These are phyloP conservation scores for Forficula auricularia DNA, from an alignment of 1,140 invertebrate species.

Conservation along the genomic window DNA sequence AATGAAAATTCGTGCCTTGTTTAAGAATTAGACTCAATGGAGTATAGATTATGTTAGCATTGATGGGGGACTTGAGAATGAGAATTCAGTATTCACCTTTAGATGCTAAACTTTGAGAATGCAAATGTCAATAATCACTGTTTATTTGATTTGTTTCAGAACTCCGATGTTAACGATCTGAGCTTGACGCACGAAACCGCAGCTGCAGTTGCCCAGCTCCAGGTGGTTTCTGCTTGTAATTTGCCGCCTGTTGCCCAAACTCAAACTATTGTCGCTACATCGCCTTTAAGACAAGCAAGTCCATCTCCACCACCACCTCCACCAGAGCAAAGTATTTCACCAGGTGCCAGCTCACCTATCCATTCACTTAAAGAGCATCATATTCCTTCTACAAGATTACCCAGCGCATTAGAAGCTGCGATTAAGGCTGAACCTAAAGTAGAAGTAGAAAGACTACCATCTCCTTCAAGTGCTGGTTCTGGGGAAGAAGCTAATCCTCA, in stretches of 20 bases:
- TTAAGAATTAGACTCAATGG: too few species aligned
- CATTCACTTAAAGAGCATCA: slow-evolving; percentile 12
- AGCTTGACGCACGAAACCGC: slow-evolving; percentile 30
- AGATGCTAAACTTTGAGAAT: too few species aligned
- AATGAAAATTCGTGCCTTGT: too few species aligned
- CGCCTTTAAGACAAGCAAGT: slow-evolving; percentile 25
- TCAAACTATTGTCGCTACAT: slow-evolving; percentile 34
- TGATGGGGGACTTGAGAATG: too few species aligned
- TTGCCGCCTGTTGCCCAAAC: slow-evolving; percentile 35
- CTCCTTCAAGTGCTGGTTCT: slow-evolving; percentile 17
- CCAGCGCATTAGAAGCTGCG: slow-evolving; percentile 60
- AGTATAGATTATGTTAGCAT: too few species aligned
- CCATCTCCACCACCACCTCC: slow-evolving; percentile 28
- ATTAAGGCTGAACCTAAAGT: slow-evolving; percentile 73
- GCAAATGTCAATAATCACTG: too few species aligned
- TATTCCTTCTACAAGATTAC: slow-evolving; percentile 26
- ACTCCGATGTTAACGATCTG: slow-evolving; percentile 11
- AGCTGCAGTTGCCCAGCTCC: slow-evolving; percentile 27
- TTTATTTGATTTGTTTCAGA: too few species aligned
- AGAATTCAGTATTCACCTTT: too few species aligned
- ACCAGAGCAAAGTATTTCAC: slow-evolving; percentile 14
- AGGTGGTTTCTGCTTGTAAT: slow-evolving; percentile 33
- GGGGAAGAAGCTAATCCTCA: slow-evolving; percentile 18
- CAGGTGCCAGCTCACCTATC: slow-evolving; percentile 10
- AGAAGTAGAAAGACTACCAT: slow-evolving; percentile 47